These are phyloP conservation scores for Nipponia nippon DNA, from an alignment of 2,113 vertebrate genomes.

Conservation along the genomic window DNA sequence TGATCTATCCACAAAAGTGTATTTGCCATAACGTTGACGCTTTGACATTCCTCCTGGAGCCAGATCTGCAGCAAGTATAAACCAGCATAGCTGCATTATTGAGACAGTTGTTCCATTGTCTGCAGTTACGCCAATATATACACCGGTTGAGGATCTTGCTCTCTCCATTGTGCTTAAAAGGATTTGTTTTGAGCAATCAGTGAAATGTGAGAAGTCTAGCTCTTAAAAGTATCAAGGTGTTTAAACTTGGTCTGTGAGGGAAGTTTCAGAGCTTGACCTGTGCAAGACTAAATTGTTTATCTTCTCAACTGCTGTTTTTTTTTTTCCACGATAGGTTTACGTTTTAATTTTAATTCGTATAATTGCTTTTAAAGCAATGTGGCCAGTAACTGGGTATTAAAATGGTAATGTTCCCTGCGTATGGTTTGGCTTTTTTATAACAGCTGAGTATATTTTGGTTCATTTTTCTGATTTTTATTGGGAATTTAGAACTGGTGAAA, in stretches of 20 bases:
- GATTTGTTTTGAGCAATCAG: slow-evolving; percentile 48
- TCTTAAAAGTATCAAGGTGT: slow-evolving; percentile 58
- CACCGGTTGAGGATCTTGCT: neutral
- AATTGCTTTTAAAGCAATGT: neutral
- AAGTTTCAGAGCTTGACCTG: neutral
- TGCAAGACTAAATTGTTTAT: slow-evolving; percentile 48
- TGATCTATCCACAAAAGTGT: neutral
- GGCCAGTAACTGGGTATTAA: neutral
- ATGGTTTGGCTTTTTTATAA: neutral
- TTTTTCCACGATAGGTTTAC: neutral
- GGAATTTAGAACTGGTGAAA: neutral
- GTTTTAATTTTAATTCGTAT: neutral
- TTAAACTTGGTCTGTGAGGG: slow-evolving; percentile 19
- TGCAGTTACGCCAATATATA: neutral
- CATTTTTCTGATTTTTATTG: neutral
- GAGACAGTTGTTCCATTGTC: neutral
- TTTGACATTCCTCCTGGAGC: neutral
- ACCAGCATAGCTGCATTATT: neutral
- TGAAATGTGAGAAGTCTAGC: slow-evolving; percentile 18
- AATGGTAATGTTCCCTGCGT: neutral
- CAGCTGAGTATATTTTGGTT: neutral
- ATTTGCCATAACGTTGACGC: neutral
- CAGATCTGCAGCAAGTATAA: neutral
- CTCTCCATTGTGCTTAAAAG: slow-evolving; percentile 58
- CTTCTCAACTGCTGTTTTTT: neutral